These are phyloP conservation scores for Lepus townsendii DNA, from an alignment of 2,797 vertebrate genomes.

Conservation along the genomic window DNA sequence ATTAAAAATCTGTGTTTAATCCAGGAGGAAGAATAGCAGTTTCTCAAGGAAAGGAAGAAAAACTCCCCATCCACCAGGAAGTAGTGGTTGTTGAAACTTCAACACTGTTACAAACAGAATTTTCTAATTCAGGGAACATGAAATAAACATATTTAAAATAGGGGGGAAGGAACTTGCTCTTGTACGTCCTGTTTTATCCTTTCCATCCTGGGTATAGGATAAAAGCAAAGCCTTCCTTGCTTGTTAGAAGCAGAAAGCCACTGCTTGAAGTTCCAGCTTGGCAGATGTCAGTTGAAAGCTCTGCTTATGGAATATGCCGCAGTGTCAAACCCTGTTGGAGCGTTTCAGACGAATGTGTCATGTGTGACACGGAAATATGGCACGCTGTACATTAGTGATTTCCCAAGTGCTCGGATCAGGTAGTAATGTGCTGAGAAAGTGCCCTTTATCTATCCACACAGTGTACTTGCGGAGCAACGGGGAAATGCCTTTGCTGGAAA, in stretches of 20 bases:
- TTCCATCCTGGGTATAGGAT: slow-evolving; percentile 91
- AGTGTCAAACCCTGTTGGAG: slow-evolving; percentile 96
- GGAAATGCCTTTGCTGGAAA: slow-evolving; percentile 93
- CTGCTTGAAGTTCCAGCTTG: slow-evolving; percentile 90
- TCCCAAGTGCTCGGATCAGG: slow-evolving; percentile 93
- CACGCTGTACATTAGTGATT: slow-evolving; percentile 95
- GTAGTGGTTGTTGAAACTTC: slow-evolving; percentile 70
- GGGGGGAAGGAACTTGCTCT: slow-evolving; percentile 65
- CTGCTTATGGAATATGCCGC: slow-evolving; percentile 89
- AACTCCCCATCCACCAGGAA: slow-evolving; percentile 71
- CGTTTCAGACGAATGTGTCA: slow-evolving; percentile 95
- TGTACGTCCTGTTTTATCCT: slow-evolving; percentile 91
- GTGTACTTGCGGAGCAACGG: slow-evolving; percentile 93
- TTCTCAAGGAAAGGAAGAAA: slow-evolving; percentile 79
- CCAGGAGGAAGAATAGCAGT: slow-evolving; percentile 39
- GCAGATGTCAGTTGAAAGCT: slow-evolving; percentile 93
- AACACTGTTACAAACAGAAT: slow-evolving; percentile 83
- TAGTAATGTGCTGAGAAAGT: slow-evolving; percentile 95
- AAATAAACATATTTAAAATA: slow-evolving; percentile 88
- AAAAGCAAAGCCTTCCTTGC: slow-evolving; percentile 92
- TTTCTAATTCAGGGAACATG: slow-evolving; percentile 84
- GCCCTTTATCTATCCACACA: slow-evolving; percentile 94
- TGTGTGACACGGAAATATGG: slow-evolving; percentile 94
- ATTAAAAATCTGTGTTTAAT: slow-evolving; percentile 7
- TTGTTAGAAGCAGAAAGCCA: slow-evolving; percentile 92